Base-by-base conservation (phyloP, 2,113 vertebrate species). In the Hucho hucho region DNA sequence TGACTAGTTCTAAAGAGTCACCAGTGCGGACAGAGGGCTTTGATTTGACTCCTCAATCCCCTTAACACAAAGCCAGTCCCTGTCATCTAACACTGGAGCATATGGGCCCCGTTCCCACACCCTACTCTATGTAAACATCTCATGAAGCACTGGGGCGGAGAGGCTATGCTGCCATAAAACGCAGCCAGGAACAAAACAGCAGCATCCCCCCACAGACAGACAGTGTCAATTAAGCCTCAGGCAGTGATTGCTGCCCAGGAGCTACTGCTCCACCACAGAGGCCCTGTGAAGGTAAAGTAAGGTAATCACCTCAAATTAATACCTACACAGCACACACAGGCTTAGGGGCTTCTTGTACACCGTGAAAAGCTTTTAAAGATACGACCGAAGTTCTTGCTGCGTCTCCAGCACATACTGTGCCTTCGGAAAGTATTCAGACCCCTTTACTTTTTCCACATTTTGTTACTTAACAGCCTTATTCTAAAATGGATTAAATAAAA, bases 111-210 rank as follows among this genome's bases (percentile, higher is more conserved):
- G 84, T 87, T 88, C 87, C 86, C 90, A 90, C 85, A 85, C 83
- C 79, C 87, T 79, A 73, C 68, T 74, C 77, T 83, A 77, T 78
- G 84, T 84, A 88, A 90, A 89, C 87, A 81, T 68, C 86, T 90
- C 81, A 88, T 86, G 86, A 89, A 49, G 80, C 74, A 58, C 1
- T 59, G 69, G 80, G 75, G 37, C 2, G 37, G 74, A 71, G 76
- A 69, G 72, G 26, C 59, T 64, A 75, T 28, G 32, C 75, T 18
- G 73, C 69, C 75, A 74, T 83, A 74, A 79, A 72, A 74, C 70
- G 79, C 32, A 46, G 43, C 37, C 73, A 74, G 78, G 73, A 81
- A 84, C 80, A 75, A 83, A 81, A 79, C 72, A 4, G 43, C 37
- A 66, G 64, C 49, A 20, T 3, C 70, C 20, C 6, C 37, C 70